Evolutionary conservation across 2,113 vertebrate genomes (phyloP).

Genomic region (Hylia prasina): DNA sequence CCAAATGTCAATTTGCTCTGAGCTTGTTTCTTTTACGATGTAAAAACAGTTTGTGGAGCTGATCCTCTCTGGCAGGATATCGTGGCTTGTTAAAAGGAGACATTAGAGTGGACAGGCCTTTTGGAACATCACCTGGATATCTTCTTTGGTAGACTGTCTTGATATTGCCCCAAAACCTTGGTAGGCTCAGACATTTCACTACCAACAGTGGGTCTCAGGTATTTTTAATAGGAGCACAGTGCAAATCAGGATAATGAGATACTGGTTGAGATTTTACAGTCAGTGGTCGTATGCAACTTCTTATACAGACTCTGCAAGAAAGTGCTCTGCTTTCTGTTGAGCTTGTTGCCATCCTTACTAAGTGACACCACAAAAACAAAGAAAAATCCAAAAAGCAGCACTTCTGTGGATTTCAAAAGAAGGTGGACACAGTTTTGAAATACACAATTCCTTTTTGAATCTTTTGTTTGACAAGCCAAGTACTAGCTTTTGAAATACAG

Average conservation of each 20-base stretch:
- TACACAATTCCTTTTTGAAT: not conserved
- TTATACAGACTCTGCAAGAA: not conserved
- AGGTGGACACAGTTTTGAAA: not conserved
- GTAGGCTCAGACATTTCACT: not conserved
- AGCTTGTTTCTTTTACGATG: not conserved
- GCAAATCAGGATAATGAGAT: not conserved
- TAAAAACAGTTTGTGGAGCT: not conserved
- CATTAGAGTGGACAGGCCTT: not conserved
- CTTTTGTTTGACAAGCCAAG: not conserved
- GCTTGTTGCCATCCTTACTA: not conserved
- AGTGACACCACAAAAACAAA: not conserved
- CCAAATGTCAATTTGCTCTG: not conserved
- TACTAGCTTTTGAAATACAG: not conserved
- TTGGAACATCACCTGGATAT: not conserved
- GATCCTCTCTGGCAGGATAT: not conserved
- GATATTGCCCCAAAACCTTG: not conserved
- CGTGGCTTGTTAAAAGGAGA: not conserved
- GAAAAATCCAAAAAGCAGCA: not conserved
- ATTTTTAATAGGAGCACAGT: not conserved
- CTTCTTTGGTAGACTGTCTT: not conserved
- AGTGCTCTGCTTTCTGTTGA: not conserved
- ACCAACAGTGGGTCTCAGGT: not conserved
- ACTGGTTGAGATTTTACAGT: not conserved
- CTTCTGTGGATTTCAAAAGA: not conserved
- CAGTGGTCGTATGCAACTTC: not conserved